Percentiles rank a stretch among this genome's conserved stretches.
Evolutionary conservation across 1,140 invertebrate species (phyloP).

Genomic region (Philotrypesis tridentata): DNA sequence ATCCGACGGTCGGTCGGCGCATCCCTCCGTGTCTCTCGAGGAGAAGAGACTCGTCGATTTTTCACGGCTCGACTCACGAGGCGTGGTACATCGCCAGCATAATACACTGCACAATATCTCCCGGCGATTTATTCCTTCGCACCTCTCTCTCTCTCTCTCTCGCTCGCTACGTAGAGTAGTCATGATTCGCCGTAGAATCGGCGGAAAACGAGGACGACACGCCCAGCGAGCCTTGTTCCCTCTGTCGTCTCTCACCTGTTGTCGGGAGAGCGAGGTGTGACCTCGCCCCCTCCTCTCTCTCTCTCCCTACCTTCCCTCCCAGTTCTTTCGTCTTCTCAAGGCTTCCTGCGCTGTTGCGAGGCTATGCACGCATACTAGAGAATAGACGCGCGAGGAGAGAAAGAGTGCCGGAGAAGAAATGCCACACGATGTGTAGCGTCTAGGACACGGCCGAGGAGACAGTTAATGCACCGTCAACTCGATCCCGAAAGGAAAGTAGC

Average conservation of each 20-base stretch:
- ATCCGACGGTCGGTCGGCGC: background rate
- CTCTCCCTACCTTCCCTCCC: background rate
- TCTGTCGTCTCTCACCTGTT: constrained; percentile 33
- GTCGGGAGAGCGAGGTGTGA: constrained; percentile 47
- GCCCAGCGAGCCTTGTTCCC: constrained; percentile 43
- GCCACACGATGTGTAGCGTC: too few relatives aligned
- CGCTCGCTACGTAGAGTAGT: background rate
- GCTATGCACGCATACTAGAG: background rate
- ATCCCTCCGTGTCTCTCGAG: background rate
- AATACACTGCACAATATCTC: too few relatives aligned
- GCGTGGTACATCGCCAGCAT: constrained; percentile 1
- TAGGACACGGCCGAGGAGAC: constrained; percentile 33
- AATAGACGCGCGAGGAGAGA: background rate
- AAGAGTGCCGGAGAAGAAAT: background rate
- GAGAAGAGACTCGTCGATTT: constrained; percentile 43
- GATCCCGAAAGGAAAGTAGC: constrained; percentile 65
- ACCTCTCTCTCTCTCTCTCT: background rate
- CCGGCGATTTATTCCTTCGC: constrained; percentile 15
- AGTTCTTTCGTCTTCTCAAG: background rate
- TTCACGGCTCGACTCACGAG: constrained; percentile 40
- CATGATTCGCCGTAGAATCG: constrained; percentile 45
- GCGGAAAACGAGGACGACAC: constrained; percentile 54
- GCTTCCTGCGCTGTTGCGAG: background rate
- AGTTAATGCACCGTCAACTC: constrained; percentile 67
- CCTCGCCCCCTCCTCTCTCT: constrained; percentile 28